phyloP scores from a whole-genome alignment of 2,888 invertebrate species.

The Toxonevra muliebris region DNA sequence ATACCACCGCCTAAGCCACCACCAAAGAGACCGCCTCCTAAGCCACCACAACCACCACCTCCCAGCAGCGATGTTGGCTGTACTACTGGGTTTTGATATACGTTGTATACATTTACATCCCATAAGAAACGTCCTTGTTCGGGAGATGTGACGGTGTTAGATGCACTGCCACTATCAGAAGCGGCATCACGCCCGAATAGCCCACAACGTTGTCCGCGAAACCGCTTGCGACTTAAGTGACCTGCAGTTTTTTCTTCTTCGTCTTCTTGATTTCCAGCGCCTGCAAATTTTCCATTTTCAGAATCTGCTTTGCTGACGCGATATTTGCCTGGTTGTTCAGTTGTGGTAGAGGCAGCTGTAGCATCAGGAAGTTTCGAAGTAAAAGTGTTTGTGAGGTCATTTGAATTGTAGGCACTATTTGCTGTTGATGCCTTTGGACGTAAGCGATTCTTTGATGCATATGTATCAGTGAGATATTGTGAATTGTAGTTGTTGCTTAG shows the following conservation, averaged over 20 bases:
- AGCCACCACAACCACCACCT: conserved; percentile 37
- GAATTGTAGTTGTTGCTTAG: conserved; percentile 4
- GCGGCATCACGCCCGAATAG: conserved; percentile 50
- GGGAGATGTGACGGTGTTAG: conserved; percentile 40
- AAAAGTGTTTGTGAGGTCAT: not conserved
- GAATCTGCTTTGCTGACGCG: conserved; percentile 45
- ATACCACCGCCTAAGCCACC: conserved; percentile 34
- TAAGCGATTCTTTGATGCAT: not conserved
- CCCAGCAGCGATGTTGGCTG: conserved; percentile 35
- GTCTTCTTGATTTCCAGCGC: conserved; percentile 55
- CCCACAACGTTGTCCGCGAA: conserved; percentile 43
- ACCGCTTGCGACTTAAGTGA: conserved; percentile 37
- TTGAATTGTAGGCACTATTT: conserved; percentile 20
- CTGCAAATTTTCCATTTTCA: conserved; percentile 60
- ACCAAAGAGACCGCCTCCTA: conserved; percentile 24
- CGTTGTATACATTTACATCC: conserved; percentile 61
- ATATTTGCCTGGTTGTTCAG: conserved; percentile 16
- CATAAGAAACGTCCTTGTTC: conserved; percentile 61
- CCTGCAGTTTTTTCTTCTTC: conserved; percentile 40
- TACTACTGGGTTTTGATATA: conserved; percentile 47
- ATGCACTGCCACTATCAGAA: not conserved
- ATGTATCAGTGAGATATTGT: too few species aligned
- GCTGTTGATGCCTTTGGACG: conserved; percentile 3
- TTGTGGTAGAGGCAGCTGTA: conserved; percentile 4
- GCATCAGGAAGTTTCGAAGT: not conserved